These are phyloP conservation scores for Gymnarchus niloticus DNA, from an alignment of 2,113 vertebrate genomes.

Conservation along the genomic window DNA sequence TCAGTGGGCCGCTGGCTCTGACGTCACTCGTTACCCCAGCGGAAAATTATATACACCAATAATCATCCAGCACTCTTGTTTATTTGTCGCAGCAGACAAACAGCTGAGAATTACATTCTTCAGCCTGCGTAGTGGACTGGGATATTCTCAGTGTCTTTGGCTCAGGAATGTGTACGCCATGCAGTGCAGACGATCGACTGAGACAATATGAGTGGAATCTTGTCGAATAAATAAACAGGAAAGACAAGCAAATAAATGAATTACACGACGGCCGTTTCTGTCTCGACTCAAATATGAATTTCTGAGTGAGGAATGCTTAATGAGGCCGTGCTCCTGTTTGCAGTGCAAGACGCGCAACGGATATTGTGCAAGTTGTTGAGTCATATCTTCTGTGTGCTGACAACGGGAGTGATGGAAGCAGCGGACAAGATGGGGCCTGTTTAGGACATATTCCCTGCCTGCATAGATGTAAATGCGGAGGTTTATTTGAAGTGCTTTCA, in stretches of 20 bases:
- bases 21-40: slow-evolving; percentile 19
- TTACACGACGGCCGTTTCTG: neutral
- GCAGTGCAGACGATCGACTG: slow-evolving; percentile 4
- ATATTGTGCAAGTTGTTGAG: slow-evolving; percentile 35
- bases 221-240: neutral
- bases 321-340: neutral
- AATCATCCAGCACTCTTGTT: slow-evolving; percentile 21
- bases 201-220: slow-evolving; percentile 9
- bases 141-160: neutral
- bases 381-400: slow-evolving; percentile 23
- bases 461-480: neutral
- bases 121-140: slow-evolving; percentile 20
- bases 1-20: neutral
- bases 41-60: slow-evolving; percentile 14
- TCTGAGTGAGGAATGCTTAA: neutral
- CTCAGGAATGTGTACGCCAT: slow-evolving; percentile 6
- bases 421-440: slow-evolving; percentile 29
- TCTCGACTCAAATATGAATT: neutral
- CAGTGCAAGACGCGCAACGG: slow-evolving; percentile 7
- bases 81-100: slow-evolving; percentile 11
- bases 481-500: slow-evolving; percentile 6
- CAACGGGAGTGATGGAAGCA: slow-evolving; percentile 9
- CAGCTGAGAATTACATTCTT: slow-evolving; percentile 12
- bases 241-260: neutral
- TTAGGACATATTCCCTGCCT: neutral